Base-by-base conservation (phyloP, 1,140 invertebrate genomes). In the Nephila pilipes region DNA sequence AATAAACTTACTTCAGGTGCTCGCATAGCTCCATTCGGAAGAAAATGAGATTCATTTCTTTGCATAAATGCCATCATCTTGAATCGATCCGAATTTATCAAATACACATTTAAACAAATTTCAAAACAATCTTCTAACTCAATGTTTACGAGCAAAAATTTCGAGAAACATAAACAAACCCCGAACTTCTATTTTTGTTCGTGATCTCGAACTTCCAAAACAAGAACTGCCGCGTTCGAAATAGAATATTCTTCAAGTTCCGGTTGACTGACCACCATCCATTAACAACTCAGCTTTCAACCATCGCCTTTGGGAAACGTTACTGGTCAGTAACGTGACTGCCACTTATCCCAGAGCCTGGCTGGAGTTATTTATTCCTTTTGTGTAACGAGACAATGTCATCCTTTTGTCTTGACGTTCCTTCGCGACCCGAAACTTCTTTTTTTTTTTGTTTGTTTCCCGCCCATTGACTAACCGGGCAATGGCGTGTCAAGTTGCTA, bases 241-340 rank as follows among this genome's bases (percentile, higher is more conserved):
- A 87, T 32, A 54, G 80, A 60, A 87, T 88, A 88, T 88, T 75
- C 46, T 65, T 80, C 69, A 25, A 90, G 88, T 90, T 90, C 88
- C 88, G 69, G 8, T 14, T 57, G 65, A 90, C 14, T 80, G 88
- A 57, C 88, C 57, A 80, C 32, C 46, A 36, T 79, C 54, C 88
- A 90, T 90, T 90, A 80, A 58, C n/a, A 57, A 36, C 69, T 90
- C 88, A 55, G 25, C 69, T 87, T 87, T 60, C 65, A 58, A 6
- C 54, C 54, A n/a, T 57, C 36, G 14, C 12, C 69, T 69, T 88
- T 10, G 36, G 22, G 63, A 36, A 60, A 46, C 60, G 85, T 29
- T 38, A 88, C 65, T 88, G 88, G 65, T 38, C 88, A 90, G 18
- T 81, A 29, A 20, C 88, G 88, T 90, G 88, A 90, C 88, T 36